These are phyloP conservation scores for Linnaemya vulpina DNA, from an alignment of 2,888 invertebrate genomes.

Conservation along the genomic window DNA sequence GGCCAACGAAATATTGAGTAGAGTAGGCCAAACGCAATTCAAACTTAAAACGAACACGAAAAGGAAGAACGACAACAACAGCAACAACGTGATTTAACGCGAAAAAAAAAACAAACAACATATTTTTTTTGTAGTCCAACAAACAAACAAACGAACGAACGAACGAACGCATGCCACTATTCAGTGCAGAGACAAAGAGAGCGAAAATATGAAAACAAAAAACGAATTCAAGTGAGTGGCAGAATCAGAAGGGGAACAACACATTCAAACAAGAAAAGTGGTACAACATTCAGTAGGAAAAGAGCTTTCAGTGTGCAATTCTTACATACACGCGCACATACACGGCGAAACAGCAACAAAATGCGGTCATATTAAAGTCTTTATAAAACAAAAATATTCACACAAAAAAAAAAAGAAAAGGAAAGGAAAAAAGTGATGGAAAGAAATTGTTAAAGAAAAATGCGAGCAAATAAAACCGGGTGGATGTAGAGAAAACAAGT, in stretches of 20 bases:
- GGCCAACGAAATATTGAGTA: slow-evolving; percentile 67
- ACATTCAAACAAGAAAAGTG: slow-evolving; percentile 44
- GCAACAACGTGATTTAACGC: slow-evolving; percentile 57
- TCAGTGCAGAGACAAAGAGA: slow-evolving; percentile 49
- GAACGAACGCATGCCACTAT: slow-evolving; percentile 18
- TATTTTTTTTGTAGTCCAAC: slow-evolving; percentile 17
- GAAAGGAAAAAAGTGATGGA: slow-evolving; percentile 20
- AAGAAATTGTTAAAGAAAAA: slow-evolving; percentile 27
- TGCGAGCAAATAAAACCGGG: slow-evolving; percentile 57
- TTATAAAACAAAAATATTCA: slow-evolving; percentile 1
- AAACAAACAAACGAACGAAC: too few relatives aligned
- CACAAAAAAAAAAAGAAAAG: slow-evolving; percentile 36
- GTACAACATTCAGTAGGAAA: slow-evolving; percentile 63
- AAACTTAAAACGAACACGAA: slow-evolving; percentile 54
- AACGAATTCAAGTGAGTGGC: slow-evolving; percentile 19
- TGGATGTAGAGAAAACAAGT: slow-evolving; percentile 28
- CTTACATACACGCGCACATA: background rate
- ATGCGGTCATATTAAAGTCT: slow-evolving; percentile 72
- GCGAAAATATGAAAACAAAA: slow-evolving; percentile 39
- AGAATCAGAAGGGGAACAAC: slow-evolving; percentile 16
- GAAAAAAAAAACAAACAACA: slow-evolving; percentile 39
- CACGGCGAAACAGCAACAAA: slow-evolving; percentile 59
- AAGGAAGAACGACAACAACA: slow-evolving; percentile 43
- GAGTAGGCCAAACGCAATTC: slow-evolving; percentile 70
- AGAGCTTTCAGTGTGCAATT: slow-evolving; percentile 66